These are phyloP conservation scores for Escarpia spicata DNA, from an alignment of 2,888 invertebrate genomes.

Conservation along the genomic window DNA sequence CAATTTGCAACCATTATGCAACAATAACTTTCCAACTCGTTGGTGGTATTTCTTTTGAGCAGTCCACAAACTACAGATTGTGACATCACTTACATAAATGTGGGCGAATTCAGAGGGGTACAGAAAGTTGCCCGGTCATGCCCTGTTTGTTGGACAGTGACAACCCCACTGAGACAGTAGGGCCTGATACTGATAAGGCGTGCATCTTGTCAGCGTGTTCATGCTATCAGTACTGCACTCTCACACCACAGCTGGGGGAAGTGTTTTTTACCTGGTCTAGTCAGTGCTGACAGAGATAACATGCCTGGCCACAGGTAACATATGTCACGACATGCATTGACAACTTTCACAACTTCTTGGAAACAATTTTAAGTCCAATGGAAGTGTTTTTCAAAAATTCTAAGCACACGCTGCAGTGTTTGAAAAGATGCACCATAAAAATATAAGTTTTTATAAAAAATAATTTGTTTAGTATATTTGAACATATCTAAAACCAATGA, in stretches of 20 bases:
- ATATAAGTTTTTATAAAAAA: no score
- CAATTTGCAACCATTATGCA: not conserved
- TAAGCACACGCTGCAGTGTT: no score
- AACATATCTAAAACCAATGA: no score
- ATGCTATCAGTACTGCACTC: not conserved
- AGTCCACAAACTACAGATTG: not conserved
- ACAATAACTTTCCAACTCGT: not conserved
- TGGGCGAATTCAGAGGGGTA: not conserved
- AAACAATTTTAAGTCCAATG: no score
- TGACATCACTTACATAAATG: not conserved
- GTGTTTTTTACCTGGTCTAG: not conserved
- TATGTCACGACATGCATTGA: no score
- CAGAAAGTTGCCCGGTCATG: not conserved
- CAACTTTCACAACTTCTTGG: no score
- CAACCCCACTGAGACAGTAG: no score
- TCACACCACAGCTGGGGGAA: not conserved
- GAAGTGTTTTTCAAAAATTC: no score
- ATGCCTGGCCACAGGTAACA: no score
- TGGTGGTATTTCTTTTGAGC: constrained; percentile 7
- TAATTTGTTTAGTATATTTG: no score
- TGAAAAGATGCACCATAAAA: no score
- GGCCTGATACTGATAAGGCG: not conserved
- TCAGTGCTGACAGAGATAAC: not conserved
- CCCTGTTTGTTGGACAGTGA: no score
- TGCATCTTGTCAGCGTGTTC: not conserved